Conservation (phyloP, 2,797 vertebrate genomes). For the Bovichtus variegatus region DNA sequence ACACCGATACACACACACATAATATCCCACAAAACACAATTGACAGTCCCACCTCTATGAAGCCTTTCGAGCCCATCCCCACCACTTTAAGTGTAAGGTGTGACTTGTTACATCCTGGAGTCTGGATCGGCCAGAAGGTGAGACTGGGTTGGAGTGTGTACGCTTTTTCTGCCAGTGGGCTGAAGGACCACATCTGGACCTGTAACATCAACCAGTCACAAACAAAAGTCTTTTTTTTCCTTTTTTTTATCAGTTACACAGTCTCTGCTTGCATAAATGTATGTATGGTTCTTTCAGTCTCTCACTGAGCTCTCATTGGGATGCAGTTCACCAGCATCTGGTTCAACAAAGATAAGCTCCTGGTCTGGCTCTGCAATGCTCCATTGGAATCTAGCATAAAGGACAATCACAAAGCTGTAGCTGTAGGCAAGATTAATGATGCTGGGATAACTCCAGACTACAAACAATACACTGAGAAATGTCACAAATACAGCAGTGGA, state of each 20-base stretch:
- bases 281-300: conserved; percentile 15
- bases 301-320: conserved; percentile 91
- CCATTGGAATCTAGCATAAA: conserved; percentile 88
- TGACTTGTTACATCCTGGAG: conserved; percentile 68
- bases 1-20: background rate
- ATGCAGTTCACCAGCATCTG: conserved; percentile 87
- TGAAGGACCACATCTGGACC: conserved; percentile 92
- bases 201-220: conserved; percentile 71
- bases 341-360: conserved; percentile 86
- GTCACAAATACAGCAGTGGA: conserved; percentile 8
- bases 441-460: conserved; percentile 3
- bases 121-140: conserved; percentile 83
- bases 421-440: conserved; percentile 30
- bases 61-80: conserved; percentile 85
- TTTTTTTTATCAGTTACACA: background rate
- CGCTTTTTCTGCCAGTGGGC: conserved; percentile 84
- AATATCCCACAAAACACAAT: background rate
- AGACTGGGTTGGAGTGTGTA: conserved; percentile 86
- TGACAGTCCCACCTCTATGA: conserved; percentile 81
- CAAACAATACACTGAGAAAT: conserved; percentile 26
- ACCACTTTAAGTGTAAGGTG: conserved; percentile 81
- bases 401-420: conserved; percentile 44
- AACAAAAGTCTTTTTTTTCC: background rate
- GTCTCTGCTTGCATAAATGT: background rate
- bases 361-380: conserved; percentile 81